Evolutionary conservation across 1,140 invertebrate species (phyloP).

Genomic region (Bombyx mandarina): DNA sequence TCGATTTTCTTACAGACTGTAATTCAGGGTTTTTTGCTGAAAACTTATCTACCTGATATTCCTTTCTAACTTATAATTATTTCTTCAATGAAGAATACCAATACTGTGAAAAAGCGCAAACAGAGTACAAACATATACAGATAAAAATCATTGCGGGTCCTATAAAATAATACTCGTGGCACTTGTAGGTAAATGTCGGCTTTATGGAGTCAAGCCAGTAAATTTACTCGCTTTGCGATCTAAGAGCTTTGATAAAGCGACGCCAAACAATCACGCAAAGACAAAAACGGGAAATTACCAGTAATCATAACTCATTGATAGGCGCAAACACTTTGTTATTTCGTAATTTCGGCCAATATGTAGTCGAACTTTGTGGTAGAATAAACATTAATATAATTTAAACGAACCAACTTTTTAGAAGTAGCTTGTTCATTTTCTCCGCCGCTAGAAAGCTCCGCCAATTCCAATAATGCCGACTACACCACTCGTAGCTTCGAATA

Average conservation of each 20-base stretch:
- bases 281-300: slow-evolving; percentile 18
- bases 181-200: slow-evolving; percentile 4
- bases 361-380: no score
- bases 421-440: no score
- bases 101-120: neutral
- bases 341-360: no score
- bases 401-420: no score
- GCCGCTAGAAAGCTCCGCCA: slow-evolving; percentile 22
- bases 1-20: no score
- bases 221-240: slow-evolving; percentile 17
- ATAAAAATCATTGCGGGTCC: neutral
- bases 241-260: slow-evolving; percentile 17
- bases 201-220: slow-evolving; percentile 12
- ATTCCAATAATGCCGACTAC: slow-evolving; percentile 41
- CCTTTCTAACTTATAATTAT: no score
- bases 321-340: slow-evolving; percentile 1
- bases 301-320: slow-evolving; percentile 23
- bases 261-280: slow-evolving; percentile 20
- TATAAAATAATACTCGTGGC: neutral
- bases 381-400: no score
- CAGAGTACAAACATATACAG: neutral
- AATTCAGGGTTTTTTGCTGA: no score
- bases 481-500: slow-evolving; percentile 39
- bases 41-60: no score
- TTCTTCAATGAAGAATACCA: no score